Percentiles rank a stretch among this genome's conserved stretches.
Evolutionary conservation across 2,888 invertebrate genomes (phyloP).

Genomic region (Gisinianus flammeolus): DNA sequence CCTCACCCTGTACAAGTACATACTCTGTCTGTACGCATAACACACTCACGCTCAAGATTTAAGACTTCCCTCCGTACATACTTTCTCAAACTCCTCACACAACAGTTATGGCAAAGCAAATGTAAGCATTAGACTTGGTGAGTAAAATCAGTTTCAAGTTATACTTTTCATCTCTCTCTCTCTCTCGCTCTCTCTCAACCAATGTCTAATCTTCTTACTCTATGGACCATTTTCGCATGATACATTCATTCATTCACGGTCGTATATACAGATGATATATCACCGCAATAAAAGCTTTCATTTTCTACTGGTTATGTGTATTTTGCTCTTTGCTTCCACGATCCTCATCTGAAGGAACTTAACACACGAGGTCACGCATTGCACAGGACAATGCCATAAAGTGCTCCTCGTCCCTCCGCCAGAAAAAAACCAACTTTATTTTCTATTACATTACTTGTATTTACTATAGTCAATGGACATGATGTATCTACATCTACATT

Average conservation of each 20-base stretch:
- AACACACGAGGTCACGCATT: slow-evolving; percentile 49
- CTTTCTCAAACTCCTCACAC: too few relatives aligned
- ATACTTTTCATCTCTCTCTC: neutral
- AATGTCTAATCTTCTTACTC: slow-evolving; percentile 38
- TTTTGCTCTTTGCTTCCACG: neutral
- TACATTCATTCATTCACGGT: slow-evolving; percentile 42
- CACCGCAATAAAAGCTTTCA: slow-evolving; percentile 51
- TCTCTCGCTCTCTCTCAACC: neutral
- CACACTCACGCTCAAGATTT: too few relatives aligned
- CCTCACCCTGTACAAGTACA: too few relatives aligned
- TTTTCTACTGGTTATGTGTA: slow-evolving; percentile 25
- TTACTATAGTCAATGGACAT: neutral
- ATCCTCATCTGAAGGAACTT: slow-evolving; percentile 26
- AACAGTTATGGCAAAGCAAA: too few relatives aligned
- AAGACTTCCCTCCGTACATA: too few relatives aligned
- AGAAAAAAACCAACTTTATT: too few relatives aligned
- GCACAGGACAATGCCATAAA: slow-evolving; percentile 31
- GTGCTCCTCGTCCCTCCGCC: slow-evolving; percentile 9
- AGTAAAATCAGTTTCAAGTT: slow-evolving; percentile 33
- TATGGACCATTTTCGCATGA: slow-evolving; percentile 49
- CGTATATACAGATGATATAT: slow-evolving; percentile 50
- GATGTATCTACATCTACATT: neutral
- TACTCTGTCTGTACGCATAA: too few relatives aligned
- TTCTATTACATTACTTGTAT: neutral
- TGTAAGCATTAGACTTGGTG: too few relatives aligned